A percentile compares a stretch with the other conserved stretches of the same genome.
These are phyloP conservation scores for Drosophila carrolli DNA, from an alignment of 1,140 invertebrate genomes.

Conservation along the genomic window DNA sequence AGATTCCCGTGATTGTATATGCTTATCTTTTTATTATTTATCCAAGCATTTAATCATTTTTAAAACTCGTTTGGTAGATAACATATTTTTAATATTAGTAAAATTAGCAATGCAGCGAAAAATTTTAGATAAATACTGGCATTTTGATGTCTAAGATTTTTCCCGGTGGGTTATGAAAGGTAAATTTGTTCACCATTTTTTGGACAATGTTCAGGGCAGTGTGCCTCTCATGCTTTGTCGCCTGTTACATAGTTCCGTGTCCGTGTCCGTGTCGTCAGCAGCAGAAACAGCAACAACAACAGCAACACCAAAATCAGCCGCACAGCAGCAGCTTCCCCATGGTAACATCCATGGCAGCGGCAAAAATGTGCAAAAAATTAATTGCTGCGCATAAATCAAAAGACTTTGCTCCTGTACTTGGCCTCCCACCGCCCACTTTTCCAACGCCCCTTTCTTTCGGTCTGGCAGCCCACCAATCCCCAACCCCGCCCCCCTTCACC, in stretches of 20 bases:
- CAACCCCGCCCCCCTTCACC: not conserved
- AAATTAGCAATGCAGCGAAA: too few species aligned
- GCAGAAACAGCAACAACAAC: slow-evolving; percentile 2
- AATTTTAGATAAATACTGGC: too few species aligned
- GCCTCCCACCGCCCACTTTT: not conserved
- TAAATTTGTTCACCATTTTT: not conserved
- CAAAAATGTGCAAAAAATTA: slow-evolving; percentile 81
- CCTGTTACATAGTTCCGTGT: slow-evolving; percentile 72
- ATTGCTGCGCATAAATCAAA: slow-evolving; percentile 82
- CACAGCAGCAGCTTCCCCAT: slow-evolving; percentile 59
- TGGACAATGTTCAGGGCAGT: not conserved
- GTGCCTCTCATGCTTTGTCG: slow-evolving; percentile 59
- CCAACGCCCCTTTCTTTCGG: not conserved
- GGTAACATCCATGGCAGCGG: slow-evolving; percentile 51
- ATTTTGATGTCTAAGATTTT: too few species aligned
- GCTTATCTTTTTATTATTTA: too few species aligned
- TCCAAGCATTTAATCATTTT: too few species aligned
- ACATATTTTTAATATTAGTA: too few species aligned
- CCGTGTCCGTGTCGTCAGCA: slow-evolving; percentile 41
- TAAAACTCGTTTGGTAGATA: too few species aligned
- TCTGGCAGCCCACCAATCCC: slow-evolving; percentile 10
- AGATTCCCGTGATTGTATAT: too few species aligned
- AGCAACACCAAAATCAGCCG: slow-evolving; percentile 32
- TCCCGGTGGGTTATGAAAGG: too few species aligned
- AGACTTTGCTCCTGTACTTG: slow-evolving; percentile 58